Evolutionary conservation across 2,888 invertebrate genomes (phyloP).

Genomic region (Erynnis tages): DNA sequence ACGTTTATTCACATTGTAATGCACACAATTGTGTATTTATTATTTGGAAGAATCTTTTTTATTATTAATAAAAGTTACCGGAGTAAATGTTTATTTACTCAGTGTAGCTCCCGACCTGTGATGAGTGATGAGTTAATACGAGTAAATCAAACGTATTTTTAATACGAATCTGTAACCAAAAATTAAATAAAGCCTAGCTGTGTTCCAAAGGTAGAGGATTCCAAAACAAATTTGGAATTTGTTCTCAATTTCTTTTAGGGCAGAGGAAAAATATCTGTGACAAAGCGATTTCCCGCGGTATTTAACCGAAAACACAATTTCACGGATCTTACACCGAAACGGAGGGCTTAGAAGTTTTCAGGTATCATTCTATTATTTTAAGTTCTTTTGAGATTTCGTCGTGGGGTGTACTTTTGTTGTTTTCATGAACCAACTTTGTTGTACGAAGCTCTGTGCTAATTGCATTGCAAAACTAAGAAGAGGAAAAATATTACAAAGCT

Average conservation of each 20-base stretch:
- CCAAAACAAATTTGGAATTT: background rate
- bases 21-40: no score
- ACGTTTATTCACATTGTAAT: no score
- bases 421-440: slow-evolving; percentile 1
- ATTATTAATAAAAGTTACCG: no score
- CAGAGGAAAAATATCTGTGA: slow-evolving; percentile 6
- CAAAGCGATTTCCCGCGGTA: slow-evolving; percentile 14
- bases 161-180: no score
- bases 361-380: slow-evolving; percentile 27
- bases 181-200: background rate
- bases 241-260: slow-evolving; percentile 5
- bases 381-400: slow-evolving; percentile 33
- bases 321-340: slow-evolving; percentile 62
- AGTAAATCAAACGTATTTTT: no score
- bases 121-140: no score
- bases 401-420: slow-evolving; percentile 4
- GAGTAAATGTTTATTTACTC: no score
- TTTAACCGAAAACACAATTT: slow-evolving; percentile 54
- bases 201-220: background rate
- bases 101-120: no score
- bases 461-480: background rate
- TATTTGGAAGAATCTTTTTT: no score
- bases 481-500: no score
- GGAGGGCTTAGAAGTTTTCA: slow-evolving; percentile 52
- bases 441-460: background rate